Percentiles rank a stretch among this genome's conserved stretches.
Evolutionary conservation across 1,140 invertebrate genomes (phyloP).

Genomic region (Anthonomus grandis): DNA sequence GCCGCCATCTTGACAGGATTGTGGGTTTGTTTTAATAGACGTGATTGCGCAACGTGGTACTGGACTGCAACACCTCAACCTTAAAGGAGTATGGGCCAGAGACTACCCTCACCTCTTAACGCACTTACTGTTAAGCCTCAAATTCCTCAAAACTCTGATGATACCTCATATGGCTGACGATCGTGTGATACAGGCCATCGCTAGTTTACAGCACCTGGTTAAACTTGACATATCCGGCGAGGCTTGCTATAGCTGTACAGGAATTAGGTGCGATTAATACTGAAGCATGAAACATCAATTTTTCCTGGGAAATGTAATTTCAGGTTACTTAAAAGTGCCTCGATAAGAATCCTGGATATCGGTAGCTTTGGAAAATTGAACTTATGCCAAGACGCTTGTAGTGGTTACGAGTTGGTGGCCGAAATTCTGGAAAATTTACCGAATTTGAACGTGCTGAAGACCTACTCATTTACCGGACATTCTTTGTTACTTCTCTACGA

Average conservation of each 20-base stretch:
- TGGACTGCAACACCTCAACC: constrained; percentile 58
- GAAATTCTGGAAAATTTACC: constrained; percentile 58
- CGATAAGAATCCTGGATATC: constrained; percentile 58
- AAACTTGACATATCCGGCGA: constrained; percentile 63
- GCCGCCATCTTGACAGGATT: too few species aligned
- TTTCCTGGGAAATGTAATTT: too few species aligned
- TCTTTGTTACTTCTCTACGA: constrained; percentile 52
- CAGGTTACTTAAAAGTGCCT: constrained; percentile 48
- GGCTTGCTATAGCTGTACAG: constrained; percentile 33
- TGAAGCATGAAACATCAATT: background rate
- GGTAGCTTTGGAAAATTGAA: constrained; percentile 64
- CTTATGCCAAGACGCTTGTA: constrained; percentile 56
- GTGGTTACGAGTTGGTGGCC: constrained; percentile 47
- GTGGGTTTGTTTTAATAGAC: too few species aligned
- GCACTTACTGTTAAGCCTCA: constrained; percentile 55
- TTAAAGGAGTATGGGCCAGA: constrained; percentile 67
- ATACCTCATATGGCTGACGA: constrained; percentile 68
- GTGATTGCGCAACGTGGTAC: constrained; percentile 57
- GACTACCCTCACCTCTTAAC: constrained; percentile 61
- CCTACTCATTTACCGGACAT: constrained; percentile 62
- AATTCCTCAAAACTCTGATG: constrained; percentile 55
- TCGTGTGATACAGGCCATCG: constrained; percentile 59
- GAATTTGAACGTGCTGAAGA: constrained; percentile 58
- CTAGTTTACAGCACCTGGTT: constrained; percentile 55
- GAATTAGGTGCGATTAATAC: constrained; percentile 17